A percentile compares a stretch with the other conserved stretches of the same genome.
Conservation (phyloP, 2,888 invertebrate genomes). For the Esperia sulphurella region DNA sequence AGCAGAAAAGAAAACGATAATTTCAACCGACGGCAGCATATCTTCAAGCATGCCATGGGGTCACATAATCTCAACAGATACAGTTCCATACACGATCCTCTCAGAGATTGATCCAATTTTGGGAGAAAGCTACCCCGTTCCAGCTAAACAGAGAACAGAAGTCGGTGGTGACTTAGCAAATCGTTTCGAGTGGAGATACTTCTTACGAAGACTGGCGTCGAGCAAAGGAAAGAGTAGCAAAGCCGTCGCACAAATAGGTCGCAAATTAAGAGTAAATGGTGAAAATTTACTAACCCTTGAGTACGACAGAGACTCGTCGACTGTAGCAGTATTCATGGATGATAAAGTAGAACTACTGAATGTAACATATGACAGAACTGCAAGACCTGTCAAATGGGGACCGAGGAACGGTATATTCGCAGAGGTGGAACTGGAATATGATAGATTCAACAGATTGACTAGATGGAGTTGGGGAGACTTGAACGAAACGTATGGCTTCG, state of each 20-base stretch:
- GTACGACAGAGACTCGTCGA: conserved; percentile 92
- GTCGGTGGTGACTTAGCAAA: conserved; percentile 94
- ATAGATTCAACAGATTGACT: conserved; percentile 91
- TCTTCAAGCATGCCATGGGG: conserved; percentile 90
- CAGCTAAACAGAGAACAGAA: conserved; percentile 93
- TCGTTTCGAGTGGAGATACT: conserved; percentile 97
- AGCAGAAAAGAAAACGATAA: conserved; percentile 88
- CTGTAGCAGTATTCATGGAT: conserved; percentile 92
- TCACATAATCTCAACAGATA: conserved; percentile 93
- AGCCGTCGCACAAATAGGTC: conserved; percentile 89
- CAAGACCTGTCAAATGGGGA: conserved; percentile 91
- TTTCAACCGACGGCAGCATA: conserved; percentile 90
- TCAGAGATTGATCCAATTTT: conserved; percentile 92
- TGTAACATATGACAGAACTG: conserved; percentile 91
- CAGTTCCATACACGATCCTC: conserved; percentile 92
- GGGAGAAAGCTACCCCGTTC: conserved; percentile 95
- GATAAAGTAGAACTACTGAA: conserved; percentile 91
- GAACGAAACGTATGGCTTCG: conserved; percentile 93
- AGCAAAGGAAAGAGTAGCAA: conserved; percentile 81
- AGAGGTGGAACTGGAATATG: conserved; percentile 94
- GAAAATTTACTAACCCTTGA: conserved; percentile 94
- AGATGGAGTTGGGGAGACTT: conserved; percentile 96
- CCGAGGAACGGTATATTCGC: conserved; percentile 92
- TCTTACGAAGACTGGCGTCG: conserved; percentile 86
- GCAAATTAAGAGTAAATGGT: conserved; percentile 92